A percentile compares a stretch with the other conserved stretches of the same genome.
Conservation (phyloP, 2,797 vertebrate genomes). For the Coluber constrictor region DNA sequence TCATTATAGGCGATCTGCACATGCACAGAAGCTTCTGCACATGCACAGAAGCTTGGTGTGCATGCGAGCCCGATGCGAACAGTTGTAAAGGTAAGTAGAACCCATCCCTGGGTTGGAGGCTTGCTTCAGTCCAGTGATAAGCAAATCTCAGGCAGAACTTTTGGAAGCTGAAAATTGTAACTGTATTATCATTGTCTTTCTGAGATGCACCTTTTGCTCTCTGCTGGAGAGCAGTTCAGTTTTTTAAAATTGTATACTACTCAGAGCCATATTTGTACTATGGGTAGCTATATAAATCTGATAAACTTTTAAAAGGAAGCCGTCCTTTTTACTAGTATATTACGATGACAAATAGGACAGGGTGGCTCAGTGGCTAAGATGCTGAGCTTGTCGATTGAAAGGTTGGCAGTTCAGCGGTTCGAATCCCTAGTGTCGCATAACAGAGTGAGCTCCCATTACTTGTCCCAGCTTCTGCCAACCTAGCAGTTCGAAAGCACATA, state of each 20-base stretch:
- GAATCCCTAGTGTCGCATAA: too few relatives aligned
- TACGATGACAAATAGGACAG: neutral
- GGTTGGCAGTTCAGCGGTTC: too few relatives aligned
- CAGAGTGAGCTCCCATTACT: too few relatives aligned
- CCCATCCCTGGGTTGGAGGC: neutral
- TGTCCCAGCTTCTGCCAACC: too few relatives aligned
- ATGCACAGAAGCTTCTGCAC: too few relatives aligned
- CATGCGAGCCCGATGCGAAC: too few relatives aligned
- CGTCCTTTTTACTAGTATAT: neutral
- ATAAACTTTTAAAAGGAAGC: neutral
- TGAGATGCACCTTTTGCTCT: neutral
- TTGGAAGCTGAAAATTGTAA: neutral
- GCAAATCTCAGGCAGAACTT: neutral
- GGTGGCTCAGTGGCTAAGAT: too few relatives aligned
- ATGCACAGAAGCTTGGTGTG: too few relatives aligned
- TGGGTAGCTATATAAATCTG: neutral
- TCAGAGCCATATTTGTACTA: neutral
- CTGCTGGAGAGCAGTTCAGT: neutral
- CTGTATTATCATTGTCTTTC: neutral
- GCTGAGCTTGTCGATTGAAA: too few relatives aligned
- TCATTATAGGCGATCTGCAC: too few relatives aligned
- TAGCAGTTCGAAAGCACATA: too few relatives aligned
- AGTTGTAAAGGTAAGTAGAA: too few relatives aligned
- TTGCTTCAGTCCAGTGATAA: neutral
- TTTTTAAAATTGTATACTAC: neutral